Percentiles rank a stretch among this genome's conserved stretches.
These are phyloP conservation scores for Apostichopus japonicus DNA, from an alignment of 35 echinoderm and acorn worm genomes.

Conservation along the genomic window DNA sequence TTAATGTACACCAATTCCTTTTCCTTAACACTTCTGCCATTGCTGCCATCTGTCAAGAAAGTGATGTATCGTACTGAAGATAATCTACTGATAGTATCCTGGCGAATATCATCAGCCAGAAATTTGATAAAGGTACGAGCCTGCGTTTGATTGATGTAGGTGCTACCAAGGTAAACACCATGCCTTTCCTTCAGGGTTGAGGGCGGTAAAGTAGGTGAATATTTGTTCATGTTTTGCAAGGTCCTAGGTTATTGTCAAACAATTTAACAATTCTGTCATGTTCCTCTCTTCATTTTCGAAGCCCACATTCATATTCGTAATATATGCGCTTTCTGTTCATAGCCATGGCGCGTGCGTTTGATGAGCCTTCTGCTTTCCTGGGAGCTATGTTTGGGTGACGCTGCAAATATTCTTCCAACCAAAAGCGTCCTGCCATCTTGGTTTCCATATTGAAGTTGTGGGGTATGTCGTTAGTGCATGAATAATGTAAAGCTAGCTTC, in stretches of 20 bases:
- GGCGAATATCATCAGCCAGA: no score
- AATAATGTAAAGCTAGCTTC: slow-evolving; percentile 58
- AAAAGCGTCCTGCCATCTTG: slow-evolving; percentile 69
- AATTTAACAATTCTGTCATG: background rate
- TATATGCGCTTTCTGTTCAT: slow-evolving; percentile 38
- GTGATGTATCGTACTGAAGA: no score
- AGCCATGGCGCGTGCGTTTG: slow-evolving; percentile 55
- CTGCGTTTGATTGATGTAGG: no score
- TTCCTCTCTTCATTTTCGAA: no score
- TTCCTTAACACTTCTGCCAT: no score
- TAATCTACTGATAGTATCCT: no score
- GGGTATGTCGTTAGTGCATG: slow-evolving; percentile 46
- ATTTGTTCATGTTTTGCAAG: no score
- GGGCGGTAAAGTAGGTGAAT: background rate
- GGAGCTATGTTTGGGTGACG: slow-evolving; percentile 56
- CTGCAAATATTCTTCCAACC: slow-evolving; percentile 60
- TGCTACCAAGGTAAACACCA: no score
- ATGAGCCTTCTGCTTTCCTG: slow-evolving; percentile 66
- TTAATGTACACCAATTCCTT: no score
- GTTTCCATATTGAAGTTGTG: slow-evolving; percentile 55
- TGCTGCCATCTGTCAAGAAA: no score
- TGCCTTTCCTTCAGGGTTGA: no score
- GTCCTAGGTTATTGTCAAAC: background rate
- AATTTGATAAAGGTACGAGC: no score
- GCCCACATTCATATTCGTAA: slow-evolving; percentile 51